Evolutionary conservation across 2,888 invertebrate species (phyloP).

Genomic region (Cerastis leucographa): DNA sequence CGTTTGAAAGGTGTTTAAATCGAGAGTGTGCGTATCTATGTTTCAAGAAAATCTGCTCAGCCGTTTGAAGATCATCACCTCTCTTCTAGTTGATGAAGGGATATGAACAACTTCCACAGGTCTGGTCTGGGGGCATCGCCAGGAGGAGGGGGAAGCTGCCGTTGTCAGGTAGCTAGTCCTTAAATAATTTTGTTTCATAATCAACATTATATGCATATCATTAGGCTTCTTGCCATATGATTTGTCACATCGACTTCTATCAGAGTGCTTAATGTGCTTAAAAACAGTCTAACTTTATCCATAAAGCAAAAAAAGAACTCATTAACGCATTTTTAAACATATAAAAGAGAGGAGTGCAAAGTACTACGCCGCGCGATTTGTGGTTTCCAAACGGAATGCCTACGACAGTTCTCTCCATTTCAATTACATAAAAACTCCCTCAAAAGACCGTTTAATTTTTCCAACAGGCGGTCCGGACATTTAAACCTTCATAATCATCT

Average conservation of each 20-base stretch:
- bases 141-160: too few species aligned
- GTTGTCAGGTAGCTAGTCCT: neutral
- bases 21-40: too few species aligned
- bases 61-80: too few species aligned
- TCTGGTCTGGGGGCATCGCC: too few species aligned
- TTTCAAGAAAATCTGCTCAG: too few species aligned
- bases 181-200: neutral
- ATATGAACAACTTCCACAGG: too few species aligned
- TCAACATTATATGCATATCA: neutral
- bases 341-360: conserved; percentile 23
- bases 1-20: too few species aligned
- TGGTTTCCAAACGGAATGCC: conserved; percentile 19
- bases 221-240: too few species aligned
- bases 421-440: conserved; percentile 45
- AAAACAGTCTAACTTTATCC: neutral
- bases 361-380: conserved; percentile 14
- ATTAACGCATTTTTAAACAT: neutral
- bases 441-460: conserved; percentile 40
- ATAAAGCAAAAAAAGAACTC: neutral
- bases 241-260: neutral
- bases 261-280: neutral
- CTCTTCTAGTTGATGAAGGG: too few species aligned
- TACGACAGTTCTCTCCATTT: conserved; percentile 34
- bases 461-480: conserved; percentile 13
- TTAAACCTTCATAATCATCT: conserved; percentile 39